Percentiles rank a stretch among this genome's conserved stretches.
Conservation (phyloP, 2,797 vertebrate genomes). For the Poeciliopsis gracilis region DNA sequence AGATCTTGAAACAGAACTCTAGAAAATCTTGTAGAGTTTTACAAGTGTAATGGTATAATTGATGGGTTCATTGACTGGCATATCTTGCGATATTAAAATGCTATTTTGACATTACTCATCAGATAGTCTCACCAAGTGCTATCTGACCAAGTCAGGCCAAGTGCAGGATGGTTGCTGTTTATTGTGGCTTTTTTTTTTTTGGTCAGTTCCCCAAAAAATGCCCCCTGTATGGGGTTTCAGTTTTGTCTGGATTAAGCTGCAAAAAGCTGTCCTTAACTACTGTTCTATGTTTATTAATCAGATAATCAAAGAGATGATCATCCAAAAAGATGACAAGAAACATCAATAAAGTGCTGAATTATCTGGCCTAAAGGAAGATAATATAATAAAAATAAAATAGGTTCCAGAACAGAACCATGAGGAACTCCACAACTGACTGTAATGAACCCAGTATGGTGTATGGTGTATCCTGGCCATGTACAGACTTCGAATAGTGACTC, state of each 20-base stretch:
- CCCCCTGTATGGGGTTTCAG: no score
- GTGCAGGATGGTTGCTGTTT: no score
- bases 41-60: slow-evolving; percentile 17
- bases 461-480: neutral
- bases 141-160: no score
- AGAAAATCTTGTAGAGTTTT: slow-evolving; percentile 38
- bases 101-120: no score
- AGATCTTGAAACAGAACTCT: slow-evolving; percentile 43
- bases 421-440: neutral
- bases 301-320: neutral
- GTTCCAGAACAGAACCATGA: neutral
- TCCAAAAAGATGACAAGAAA: neutral
- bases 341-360: neutral
- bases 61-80: neutral
- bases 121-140: no score
- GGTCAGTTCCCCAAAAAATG: no score
- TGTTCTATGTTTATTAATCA: no score
- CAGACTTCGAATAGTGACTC: neutral
- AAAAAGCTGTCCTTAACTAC: no score
- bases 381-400: neutral
- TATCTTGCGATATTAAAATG: no score
- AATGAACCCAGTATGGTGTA: neutral
- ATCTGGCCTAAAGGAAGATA: neutral
- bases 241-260: no score
- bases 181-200: no score